phyloP scores from a whole-genome alignment of 2,888 invertebrate genomes.

The Drosophila multiciliata region DNA sequence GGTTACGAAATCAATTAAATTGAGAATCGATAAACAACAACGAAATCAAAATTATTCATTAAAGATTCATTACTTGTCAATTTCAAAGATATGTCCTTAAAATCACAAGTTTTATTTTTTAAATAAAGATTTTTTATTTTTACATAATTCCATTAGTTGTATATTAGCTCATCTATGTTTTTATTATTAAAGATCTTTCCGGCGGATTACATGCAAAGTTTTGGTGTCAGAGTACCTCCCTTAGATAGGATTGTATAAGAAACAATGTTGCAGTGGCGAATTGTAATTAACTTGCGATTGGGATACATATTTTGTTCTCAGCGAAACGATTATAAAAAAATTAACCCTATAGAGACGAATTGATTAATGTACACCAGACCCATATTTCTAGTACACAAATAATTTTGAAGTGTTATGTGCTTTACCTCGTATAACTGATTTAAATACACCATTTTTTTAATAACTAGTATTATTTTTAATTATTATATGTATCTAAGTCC shows the following conservation, averaged over 20 bases:
- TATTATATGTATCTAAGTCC: background rate
- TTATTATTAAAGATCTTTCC: background rate
- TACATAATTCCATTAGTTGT: too few relatives aligned
- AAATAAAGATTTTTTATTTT: too few relatives aligned
- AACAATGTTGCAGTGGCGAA: background rate
- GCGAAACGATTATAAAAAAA: background rate
- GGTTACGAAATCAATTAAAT: too few relatives aligned
- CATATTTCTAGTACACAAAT: background rate
- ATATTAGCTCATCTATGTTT: too few relatives aligned
- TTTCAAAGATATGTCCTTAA: too few relatives aligned
- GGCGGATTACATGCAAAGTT: background rate
- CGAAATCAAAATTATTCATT: too few relatives aligned
- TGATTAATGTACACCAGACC: background rate
- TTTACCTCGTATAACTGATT: background rate
- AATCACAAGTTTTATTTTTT: too few relatives aligned
- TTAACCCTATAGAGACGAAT: background rate
- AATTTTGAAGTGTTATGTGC: background rate
- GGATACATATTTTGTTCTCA: background rate
- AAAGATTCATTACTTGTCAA: too few relatives aligned
- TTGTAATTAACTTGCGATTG: background rate
- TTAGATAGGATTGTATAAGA: too few relatives aligned
- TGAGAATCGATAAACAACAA: too few relatives aligned
- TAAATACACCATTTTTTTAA: background rate
- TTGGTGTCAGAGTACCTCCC: background rate
- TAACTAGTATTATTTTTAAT: background rate